Base-by-base conservation (phyloP, 2,797 vertebrate genomes). In the Neoniphon sammara region DNA sequence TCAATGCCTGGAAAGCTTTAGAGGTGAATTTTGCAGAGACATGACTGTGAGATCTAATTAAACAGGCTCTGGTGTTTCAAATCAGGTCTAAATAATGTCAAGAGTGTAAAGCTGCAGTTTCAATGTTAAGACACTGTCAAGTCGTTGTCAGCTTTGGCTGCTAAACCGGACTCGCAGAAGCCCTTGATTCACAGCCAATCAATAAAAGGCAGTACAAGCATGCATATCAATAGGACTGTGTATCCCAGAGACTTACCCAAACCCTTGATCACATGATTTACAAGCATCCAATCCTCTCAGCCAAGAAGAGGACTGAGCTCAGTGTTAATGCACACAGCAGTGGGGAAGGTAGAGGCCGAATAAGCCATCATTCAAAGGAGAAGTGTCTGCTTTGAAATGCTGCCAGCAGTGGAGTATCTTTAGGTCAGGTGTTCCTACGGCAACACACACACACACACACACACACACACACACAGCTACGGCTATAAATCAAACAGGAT, bases 361-460 rank as follows among this genome's bases (percentile, higher is more conserved):
- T 46, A 78, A 63, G 61, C 46, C 55, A 77, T 82, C 80, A 71
- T 63, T 85, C 75, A 68, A 63, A 58, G 50, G 17, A 58, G 60
- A 20, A 70, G 60, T 67, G 64, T 73, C 27, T 76, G 73, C 73
- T 78, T 86, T 86, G 25, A 86, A 70, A 83, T 58, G 57, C 42
- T 52, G 80, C 76, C 84, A 88, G 56, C 57, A 82, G 57, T 39
- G 55, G 63, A 81, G 69, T 69, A 67, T 85, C 86, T 70, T 73
- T 75, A 71, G 74, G 62, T 85, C 74, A 84, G 74, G 74, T 83
- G 71, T 50, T 77, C 72, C 72, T 77, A 81, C 85, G 55, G 76
- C 59, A 74, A 58, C 47, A 27, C 12, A 44, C 27, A 47, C 3
- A 56, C 53, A 67, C 12, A 64, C 31, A 64, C 36, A 30, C 36